Conservation (phyloP, 64 coral and sea anemone species). For the Stichodactyla mertensii region DNA sequence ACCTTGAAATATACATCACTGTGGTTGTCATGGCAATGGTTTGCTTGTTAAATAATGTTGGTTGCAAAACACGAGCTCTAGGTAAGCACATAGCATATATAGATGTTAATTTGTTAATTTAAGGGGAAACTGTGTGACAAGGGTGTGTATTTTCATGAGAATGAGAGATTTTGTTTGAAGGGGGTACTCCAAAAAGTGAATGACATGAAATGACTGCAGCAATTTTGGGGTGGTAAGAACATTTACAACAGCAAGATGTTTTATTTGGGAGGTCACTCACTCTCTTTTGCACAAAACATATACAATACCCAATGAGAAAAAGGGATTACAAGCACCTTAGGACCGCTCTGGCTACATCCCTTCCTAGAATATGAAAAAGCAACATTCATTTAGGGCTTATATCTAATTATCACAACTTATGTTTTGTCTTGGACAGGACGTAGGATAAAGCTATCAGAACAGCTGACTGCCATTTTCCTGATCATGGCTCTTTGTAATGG, state of each 20-base stretch:
- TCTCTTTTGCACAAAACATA: no score
- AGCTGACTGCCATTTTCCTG: slow-evolving; percentile 24
- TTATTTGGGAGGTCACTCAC: no score
- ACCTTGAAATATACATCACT: background rate
- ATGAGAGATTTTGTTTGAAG: no score
- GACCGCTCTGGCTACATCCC: no score
- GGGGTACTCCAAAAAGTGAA: no score
- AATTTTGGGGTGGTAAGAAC: no score
- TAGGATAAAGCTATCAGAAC: slow-evolving; percentile 39
- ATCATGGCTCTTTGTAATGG: slow-evolving; percentile 38
- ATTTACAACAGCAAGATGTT: no score
- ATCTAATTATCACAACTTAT: background rate
- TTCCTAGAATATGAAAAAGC: background rate
- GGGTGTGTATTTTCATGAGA: background rate
- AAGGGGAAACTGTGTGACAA: background rate
- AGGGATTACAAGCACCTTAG: no score
- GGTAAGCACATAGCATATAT: background rate
- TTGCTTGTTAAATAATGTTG: background rate
- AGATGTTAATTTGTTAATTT: background rate
- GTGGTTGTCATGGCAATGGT: slow-evolving; percentile 11
- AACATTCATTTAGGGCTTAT: background rate
- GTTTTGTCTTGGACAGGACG: slow-evolving; percentile 11
- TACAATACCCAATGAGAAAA: no score
- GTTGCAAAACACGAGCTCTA: background rate
- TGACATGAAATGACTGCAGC: no score